Conservation (phyloP, 2,113 vertebrate species). For the Fregetta grallaria region DNA sequence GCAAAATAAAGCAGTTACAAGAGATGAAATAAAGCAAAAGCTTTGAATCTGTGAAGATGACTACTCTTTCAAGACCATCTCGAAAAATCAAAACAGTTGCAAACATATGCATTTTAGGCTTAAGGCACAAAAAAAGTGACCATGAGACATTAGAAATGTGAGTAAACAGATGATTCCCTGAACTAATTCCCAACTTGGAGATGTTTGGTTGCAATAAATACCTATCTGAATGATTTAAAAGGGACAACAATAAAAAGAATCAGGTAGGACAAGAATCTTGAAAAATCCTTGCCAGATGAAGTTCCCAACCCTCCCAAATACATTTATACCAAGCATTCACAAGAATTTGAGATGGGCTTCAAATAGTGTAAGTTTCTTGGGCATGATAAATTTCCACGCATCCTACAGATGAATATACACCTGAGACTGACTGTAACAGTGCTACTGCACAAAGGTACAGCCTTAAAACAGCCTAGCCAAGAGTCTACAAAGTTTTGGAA, state of each 20-base stretch:
- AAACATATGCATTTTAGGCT: not conserved
- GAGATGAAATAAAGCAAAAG: conserved; percentile 1
- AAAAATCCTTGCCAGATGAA: not conserved
- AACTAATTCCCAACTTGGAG: not conserved
- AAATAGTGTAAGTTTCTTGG: not conserved
- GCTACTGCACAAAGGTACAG: not conserved
- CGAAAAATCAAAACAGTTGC: not conserved
- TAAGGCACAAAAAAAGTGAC: not conserved
- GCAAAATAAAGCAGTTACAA: not conserved
- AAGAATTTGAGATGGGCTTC: not conserved
- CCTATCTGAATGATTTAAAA: not conserved
- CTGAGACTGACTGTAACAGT: not conserved
- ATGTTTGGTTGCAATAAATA: not conserved
- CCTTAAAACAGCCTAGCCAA: not conserved
- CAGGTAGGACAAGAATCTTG: not conserved
- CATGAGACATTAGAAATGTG: not conserved
- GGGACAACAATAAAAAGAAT: not conserved
- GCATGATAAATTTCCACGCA: not conserved
- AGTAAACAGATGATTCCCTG: not conserved
- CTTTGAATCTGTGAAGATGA: not conserved
- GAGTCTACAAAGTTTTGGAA: not conserved
- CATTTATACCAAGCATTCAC: not conserved
- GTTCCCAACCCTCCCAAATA: not conserved
- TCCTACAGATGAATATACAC: not conserved
- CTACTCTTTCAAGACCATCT: not conserved